phyloP scores from a whole-genome alignment of 2,888 invertebrate genomes.

The Andrena fulva region DNA sequence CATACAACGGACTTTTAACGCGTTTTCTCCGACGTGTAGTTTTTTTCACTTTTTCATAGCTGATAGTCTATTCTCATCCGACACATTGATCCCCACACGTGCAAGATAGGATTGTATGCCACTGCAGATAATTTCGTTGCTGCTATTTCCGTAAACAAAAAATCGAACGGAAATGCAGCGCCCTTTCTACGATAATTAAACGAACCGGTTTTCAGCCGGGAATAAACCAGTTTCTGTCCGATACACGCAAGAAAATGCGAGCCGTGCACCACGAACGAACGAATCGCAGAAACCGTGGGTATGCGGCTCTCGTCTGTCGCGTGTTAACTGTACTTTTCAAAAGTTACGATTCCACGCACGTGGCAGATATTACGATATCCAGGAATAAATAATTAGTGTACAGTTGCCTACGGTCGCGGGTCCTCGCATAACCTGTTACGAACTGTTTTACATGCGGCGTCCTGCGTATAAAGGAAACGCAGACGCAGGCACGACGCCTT shows the following conservation, averaged over 20 bases:
- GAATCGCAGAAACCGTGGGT: background rate
- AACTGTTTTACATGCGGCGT: background rate
- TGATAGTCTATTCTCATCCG: background rate
- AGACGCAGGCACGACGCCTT: background rate
- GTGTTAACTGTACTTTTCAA: slow-evolving; percentile 21
- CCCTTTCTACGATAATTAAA: slow-evolving; percentile 4
- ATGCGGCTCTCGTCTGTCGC: background rate
- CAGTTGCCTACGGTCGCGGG: background rate
- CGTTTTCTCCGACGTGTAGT: background rate
- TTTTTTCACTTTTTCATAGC: background rate
- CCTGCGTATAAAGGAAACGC: background rate
- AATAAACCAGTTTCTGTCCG: slow-evolving; percentile 37
- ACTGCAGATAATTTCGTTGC: too few species aligned
- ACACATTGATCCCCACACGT: too few species aligned
- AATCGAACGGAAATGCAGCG: background rate
- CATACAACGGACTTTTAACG: background rate
- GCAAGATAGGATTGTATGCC: too few species aligned
- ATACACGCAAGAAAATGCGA: background rate
- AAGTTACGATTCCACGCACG: slow-evolving; percentile 10
- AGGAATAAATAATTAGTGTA: background rate
- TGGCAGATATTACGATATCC: slow-evolving; percentile 17
- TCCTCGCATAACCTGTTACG: background rate
- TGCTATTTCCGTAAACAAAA: slow-evolving; percentile 14
- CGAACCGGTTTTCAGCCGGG: slow-evolving; percentile 33
- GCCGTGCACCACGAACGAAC: background rate